Evolutionary conservation across 2,113 vertebrate genomes (phyloP).

Genomic region (Candoia aspera): DNA sequence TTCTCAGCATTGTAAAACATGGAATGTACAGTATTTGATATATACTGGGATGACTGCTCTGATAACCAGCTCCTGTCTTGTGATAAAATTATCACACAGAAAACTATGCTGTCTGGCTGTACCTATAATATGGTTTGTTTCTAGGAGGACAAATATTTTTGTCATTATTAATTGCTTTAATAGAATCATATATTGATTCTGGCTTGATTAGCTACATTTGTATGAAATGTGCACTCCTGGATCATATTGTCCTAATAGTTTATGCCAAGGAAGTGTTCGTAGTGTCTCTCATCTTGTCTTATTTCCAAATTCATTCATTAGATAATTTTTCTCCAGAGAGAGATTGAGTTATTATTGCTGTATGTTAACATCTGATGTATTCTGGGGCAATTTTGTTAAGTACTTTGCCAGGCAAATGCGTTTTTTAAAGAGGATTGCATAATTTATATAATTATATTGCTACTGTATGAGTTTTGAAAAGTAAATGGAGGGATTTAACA

Average conservation of each 20-base stretch:
- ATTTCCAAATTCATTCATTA: not conserved
- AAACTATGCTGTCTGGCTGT: not conserved
- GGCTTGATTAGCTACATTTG: not conserved
- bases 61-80: not conserved
- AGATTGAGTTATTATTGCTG: not conserved
- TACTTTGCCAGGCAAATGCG: not conserved
- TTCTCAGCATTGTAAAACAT: not conserved
- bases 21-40: not conserved
- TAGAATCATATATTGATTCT: not conserved
- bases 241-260: not conserved
- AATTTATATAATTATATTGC: conserved; percentile 2
- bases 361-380: conserved; percentile 25
- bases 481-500: not conserved
- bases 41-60: not conserved
- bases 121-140: not conserved
- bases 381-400: not conserved
- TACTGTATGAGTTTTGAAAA: not conserved
- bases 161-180: not conserved
- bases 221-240: not conserved
- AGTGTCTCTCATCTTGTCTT: not conserved
- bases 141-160: conserved; percentile 8
- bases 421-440: not conserved
- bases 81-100: not conserved
- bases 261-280: not conserved
- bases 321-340: conserved; percentile 8